Evolutionary conservation across 37 sponge, comb jelly and placozoan species (phyloP).

Genomic region (Beroe ovata): DNA sequence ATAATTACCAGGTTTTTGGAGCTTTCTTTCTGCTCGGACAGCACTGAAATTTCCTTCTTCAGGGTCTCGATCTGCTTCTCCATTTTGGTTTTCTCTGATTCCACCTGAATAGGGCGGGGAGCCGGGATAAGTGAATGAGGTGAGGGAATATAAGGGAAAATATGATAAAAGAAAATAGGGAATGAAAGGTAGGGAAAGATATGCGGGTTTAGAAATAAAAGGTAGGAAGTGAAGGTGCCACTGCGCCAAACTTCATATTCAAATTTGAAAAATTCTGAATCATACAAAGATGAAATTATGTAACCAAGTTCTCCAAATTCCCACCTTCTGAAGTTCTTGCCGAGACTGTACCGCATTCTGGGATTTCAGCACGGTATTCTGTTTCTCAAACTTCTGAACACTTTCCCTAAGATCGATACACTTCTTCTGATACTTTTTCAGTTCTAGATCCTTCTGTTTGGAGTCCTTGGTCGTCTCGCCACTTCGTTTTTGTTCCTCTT

Average conservation of each 20-base stretch:
- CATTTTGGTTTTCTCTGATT: constrained; percentile 23
- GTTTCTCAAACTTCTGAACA: constrained; percentile 36
- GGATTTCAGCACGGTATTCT: constrained; percentile 35
- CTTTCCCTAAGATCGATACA: not conserved
- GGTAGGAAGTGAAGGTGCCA: no score
- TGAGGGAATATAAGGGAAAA: no score
- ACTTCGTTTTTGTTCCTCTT: constrained; percentile 20
- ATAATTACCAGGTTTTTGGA: constrained; percentile 4
- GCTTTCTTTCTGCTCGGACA: constrained; percentile 45
- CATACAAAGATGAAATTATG: no score
- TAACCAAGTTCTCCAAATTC: no score
- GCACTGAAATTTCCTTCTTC: constrained; percentile 52
- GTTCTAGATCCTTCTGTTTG: constrained; percentile 28
- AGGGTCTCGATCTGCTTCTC: constrained; percentile 35
- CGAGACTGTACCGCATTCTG: constrained; percentile 24
- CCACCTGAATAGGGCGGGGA: no score
- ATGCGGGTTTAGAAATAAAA: no score
- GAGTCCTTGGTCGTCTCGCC: constrained; percentile 14
- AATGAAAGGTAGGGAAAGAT: no score
- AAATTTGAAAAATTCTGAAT: no score
- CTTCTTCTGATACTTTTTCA: constrained; percentile 64
- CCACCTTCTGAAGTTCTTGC: constrained; percentile 54
- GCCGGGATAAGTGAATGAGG: no score
- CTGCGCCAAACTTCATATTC: no score
- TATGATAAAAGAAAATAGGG: no score